phyloP scores from a whole-genome alignment of 2,113 vertebrate species.

The Phaetusa simplex region DNA sequence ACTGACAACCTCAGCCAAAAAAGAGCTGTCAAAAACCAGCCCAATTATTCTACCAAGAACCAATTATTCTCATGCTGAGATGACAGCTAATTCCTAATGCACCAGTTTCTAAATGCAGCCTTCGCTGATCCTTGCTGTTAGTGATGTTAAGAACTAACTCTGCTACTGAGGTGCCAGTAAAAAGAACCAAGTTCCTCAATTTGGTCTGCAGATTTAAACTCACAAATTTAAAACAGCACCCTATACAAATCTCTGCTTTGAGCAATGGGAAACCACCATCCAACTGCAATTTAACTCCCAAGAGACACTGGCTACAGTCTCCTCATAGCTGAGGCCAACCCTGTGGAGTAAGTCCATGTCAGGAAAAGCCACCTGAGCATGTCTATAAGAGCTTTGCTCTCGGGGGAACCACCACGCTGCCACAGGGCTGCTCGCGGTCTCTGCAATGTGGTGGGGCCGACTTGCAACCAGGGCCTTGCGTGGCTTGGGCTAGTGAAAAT shows the following conservation, averaged over 20 bases:
- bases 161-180: not conserved
- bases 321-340: not conserved
- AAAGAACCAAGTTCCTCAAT: not conserved
- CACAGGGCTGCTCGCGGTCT: not conserved
- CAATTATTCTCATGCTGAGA: not conserved
- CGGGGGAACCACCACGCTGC: not conserved
- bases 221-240: not conserved
- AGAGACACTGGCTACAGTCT: rapidly evolving
- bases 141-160: not conserved
- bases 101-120: not conserved
- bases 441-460: not conserved
- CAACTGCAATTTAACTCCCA: not conserved
- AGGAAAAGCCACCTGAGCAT: not conserved
- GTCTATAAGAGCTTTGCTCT: not conserved
- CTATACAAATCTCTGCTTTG: not conserved
- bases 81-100: not conserved
- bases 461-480: not conserved
- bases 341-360: not conserved
- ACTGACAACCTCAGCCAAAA: not conserved
- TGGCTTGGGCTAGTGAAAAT: not conserved
- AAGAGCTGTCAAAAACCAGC: not conserved
- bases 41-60: not conserved
- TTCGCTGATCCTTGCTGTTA: not conserved
- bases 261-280: not conserved
- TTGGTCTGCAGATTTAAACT: not conserved